Conservation (phyloP, 2,888 invertebrate genomes). For the Dynastes tityus region DNA sequence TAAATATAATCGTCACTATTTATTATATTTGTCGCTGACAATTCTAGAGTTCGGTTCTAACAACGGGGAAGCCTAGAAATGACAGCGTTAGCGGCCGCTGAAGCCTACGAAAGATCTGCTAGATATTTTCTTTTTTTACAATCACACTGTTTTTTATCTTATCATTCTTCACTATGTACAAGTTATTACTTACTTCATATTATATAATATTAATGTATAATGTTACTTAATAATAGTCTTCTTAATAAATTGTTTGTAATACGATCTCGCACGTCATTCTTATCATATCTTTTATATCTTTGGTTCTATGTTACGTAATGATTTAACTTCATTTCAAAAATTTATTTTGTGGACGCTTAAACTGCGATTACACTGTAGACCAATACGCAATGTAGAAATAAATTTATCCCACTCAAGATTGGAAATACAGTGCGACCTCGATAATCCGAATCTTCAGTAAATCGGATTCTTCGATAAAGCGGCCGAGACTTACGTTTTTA, state of each 20-base stretch:
- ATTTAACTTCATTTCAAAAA: constrained; percentile 29
- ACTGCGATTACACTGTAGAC: no score
- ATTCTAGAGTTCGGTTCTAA: no score
- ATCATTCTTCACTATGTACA: constrained; percentile 4
- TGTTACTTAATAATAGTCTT: background rate
- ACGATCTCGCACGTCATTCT: background rate
- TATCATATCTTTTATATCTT: constrained; percentile 4
- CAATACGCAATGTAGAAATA: no score
- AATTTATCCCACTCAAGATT: no score
- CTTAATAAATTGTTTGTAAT: background rate
- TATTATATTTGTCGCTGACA: no score
- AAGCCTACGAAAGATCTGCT: constrained; percentile 7
- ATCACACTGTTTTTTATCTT: background rate
- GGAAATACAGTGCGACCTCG: no score
- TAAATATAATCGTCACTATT: no score
- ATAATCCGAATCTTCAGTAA: no score
- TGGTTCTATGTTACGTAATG: background rate
- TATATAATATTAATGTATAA: background rate
- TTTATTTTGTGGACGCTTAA: constrained; percentile 25
- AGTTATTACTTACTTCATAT: background rate
- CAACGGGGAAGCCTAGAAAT: no score
- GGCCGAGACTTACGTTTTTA: no score
- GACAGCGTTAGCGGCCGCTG: background rate
- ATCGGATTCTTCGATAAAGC: no score
- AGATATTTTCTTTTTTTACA: background rate